These are phyloP conservation scores for Mechanitis mazaeus DNA, from an alignment of 2,888 invertebrate species.

Conservation along the genomic window DNA sequence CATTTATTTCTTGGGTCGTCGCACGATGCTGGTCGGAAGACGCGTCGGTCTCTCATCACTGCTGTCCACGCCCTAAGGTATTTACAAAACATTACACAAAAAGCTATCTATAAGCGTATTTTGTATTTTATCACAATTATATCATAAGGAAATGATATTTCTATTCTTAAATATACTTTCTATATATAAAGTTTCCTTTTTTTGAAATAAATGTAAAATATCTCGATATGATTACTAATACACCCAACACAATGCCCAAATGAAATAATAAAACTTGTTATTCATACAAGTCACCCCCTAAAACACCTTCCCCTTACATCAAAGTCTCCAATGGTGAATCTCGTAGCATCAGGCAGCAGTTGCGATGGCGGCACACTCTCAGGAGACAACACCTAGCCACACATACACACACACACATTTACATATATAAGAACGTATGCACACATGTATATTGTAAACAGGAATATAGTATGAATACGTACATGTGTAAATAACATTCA, in stretches of 20 bases:
- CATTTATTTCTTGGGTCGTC: constrained; percentile 74
- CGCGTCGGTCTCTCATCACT: constrained; percentile 60
- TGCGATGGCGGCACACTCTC: constrained; percentile 77
- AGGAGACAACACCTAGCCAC: constrained; percentile 76
- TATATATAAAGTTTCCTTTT: too few relatives aligned
- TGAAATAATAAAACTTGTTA: too few relatives aligned
- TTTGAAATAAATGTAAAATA: too few relatives aligned
- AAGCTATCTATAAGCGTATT: constrained; percentile 4
- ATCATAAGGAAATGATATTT: too few relatives aligned
- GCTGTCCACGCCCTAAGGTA: constrained; percentile 67
- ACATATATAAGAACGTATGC: too few relatives aligned
- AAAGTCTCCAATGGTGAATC: constrained; percentile 86
- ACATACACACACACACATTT: constrained; percentile 19
- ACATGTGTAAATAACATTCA: too few relatives aligned
- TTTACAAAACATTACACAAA: constrained; percentile 34
- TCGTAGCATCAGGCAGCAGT: constrained; percentile 70
- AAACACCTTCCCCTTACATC: constrained; percentile 76
- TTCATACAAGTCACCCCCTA: neutral
- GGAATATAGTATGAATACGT: too few relatives aligned
- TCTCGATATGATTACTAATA: too few relatives aligned
- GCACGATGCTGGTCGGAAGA: constrained; percentile 64
- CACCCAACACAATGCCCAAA: too few relatives aligned
- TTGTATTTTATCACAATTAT: neutral
- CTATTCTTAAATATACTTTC: too few relatives aligned
- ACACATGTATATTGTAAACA: neutral